Percentiles rank a stretch among this genome's conserved stretches.
Evolutionary conservation across 2,797 vertebrate species (phyloP).

Genomic region (Enoplosus armatus): DNA sequence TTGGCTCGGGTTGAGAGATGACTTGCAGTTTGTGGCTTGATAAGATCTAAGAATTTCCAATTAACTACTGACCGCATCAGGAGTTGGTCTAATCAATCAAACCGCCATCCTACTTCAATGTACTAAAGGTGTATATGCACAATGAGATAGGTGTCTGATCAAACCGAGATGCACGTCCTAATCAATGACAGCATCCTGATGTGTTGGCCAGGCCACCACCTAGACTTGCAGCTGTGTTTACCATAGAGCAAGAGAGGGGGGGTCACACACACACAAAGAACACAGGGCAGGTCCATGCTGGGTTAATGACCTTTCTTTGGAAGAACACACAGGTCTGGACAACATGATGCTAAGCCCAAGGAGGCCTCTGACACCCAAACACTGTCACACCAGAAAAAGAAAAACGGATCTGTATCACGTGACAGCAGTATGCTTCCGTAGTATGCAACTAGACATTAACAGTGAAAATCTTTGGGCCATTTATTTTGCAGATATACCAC

Average conservation of each 20-base stretch:
- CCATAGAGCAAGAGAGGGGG: constrained; percentile 19
- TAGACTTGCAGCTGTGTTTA: constrained; percentile 69
- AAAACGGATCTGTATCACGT: no score
- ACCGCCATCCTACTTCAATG: background rate
- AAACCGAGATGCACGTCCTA: background rate
- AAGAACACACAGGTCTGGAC: constrained; percentile 48
- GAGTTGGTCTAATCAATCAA: background rate
- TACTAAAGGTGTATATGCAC: background rate
- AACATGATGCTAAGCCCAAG: constrained; percentile 20
- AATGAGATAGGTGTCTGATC: background rate
- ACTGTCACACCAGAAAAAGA: no score
- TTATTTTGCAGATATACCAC: background rate
- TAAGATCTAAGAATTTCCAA: background rate
- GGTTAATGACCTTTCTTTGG: constrained; percentile 57
- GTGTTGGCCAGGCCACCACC: constrained; percentile 11
- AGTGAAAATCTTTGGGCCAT: background rate
- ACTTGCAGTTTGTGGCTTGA: background rate
- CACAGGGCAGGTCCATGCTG: constrained; percentile 33
- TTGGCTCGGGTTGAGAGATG: background rate
- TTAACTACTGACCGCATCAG: background rate
- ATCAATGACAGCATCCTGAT: constrained; percentile 27
- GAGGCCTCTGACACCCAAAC: constrained; percentile 22
- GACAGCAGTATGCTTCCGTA: no score
- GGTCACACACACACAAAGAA: constrained; percentile 42
- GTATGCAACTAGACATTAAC: background rate